Evolutionary conservation across 2,797 vertebrate genomes (phyloP), one percentile per base, ranked within the genome.

Genomic region (Anguilla pacifica): DNA sequence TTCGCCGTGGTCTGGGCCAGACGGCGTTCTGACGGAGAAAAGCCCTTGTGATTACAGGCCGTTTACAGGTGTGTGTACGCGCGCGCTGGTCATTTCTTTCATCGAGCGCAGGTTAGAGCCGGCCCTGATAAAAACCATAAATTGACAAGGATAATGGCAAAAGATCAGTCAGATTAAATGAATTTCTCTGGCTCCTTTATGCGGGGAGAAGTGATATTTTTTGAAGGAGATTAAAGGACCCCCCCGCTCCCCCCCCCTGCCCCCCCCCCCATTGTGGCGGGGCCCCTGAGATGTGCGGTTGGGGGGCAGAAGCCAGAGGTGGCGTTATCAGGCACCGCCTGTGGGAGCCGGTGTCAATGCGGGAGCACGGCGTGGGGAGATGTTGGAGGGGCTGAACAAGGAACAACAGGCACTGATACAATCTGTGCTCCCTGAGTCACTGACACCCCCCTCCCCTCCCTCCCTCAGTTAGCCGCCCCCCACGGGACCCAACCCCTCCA

Each of bases 271-370:
- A 61, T 51, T 77, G 70, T 59, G 17, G 6, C 6, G 10, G 53
- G 49, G 74, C 86, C 86, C 35, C 28, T 59, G 86, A 57, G 86
- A n/a, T 46, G 28, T 49, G n/a, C 22, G 49, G 82, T 49, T 22
- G 51, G 25, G 25, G 39, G 53, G 64, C 43, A 46, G 43, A 46
- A n/a, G 61, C 79, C 84, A 83, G 39, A 86, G 55, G 83, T 86
- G 85, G 55, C 83, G 89, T 91, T 92, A 91, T 92, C 90, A 87
- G 72, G 82, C 87, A 74, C 70, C 90, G 92, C 91, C 91, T 91
- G 87, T 89, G 93, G 92, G 93, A 92, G 90, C 91, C 91, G 1
- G 88, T 92, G 83, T 91, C 88, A 89, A 57, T 92, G 88, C 35
- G 86, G 88, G 81, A 10, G 53, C 74, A 86, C 74, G 35, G 74